Evolutionary conservation across 2,113 vertebrate species (phyloP).

Genomic region (Limnothrissa miodon): DNA sequence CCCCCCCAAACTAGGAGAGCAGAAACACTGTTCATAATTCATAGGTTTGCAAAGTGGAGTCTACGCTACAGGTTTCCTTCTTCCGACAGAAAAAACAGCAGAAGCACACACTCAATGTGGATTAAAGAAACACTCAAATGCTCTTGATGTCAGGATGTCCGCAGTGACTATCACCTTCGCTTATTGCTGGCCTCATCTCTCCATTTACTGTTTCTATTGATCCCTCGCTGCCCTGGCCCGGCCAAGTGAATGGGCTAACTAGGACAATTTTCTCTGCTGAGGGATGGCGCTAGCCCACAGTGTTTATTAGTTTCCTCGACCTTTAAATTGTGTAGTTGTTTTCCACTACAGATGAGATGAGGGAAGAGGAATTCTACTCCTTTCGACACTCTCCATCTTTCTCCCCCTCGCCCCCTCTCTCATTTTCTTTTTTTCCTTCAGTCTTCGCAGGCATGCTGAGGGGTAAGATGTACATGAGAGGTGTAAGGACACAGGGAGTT

Average conservation of each 20-base stretch:
- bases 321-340: not conserved
- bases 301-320: not conserved
- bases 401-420: not conserved
- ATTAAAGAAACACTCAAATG: not conserved
- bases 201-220: not conserved
- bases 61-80: not conserved
- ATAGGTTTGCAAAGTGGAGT: not conserved
- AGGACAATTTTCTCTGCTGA: not conserved
- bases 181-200: not conserved
- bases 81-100: not conserved
- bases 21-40: not conserved
- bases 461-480: not conserved
- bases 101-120: not conserved
- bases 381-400: not conserved
- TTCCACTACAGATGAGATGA: not conserved
- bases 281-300: not conserved
- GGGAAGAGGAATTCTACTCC: not conserved
- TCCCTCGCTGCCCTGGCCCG: not conserved
- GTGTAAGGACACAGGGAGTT: not conserved
- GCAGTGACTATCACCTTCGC: not conserved
- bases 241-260: not conserved
- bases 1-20: not conserved
- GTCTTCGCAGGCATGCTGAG: not conserved
- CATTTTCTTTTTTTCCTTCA: not conserved
- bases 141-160: not conserved